Percentiles rank a stretch among this genome's conserved stretches.
Conservation (phyloP, 2,113 vertebrate genomes). For the Jaculus jaculus region DNA sequence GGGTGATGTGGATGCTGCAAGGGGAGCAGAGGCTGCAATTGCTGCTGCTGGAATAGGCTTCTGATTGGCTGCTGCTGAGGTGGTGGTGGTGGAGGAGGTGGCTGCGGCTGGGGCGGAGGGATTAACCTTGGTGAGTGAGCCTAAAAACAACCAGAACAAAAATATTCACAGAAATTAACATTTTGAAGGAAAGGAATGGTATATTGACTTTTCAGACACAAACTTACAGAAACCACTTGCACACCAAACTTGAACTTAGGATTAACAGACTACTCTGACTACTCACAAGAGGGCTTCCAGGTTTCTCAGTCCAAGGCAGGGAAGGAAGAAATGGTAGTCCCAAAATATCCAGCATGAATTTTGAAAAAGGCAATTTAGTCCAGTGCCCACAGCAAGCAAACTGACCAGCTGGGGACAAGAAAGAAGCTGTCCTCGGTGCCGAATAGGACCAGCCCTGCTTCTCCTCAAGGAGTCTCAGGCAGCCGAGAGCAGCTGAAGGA, state of each 20-base stretch:
- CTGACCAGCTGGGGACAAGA: too few relatives aligned
- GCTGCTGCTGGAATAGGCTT: conserved; percentile 92
- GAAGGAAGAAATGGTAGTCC: not conserved
- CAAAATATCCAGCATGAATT: not conserved
- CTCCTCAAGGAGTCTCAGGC: not conserved
- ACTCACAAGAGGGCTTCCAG: not conserved
- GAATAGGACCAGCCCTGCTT: too few relatives aligned
- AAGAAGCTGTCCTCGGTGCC: too few relatives aligned
- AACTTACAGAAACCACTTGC: not conserved
- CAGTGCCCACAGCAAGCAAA: not conserved
- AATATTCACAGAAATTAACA: conserved; percentile 46
- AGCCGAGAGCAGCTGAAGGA: rapidly evolving
- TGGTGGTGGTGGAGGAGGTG: conserved; percentile 63
- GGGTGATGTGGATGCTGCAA: conserved; percentile 92
- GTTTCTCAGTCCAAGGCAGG: not conserved
- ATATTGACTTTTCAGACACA: not conserved
- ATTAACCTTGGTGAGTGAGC: conserved; percentile 89
- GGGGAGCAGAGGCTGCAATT: conserved; percentile 92
- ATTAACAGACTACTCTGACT: not conserved
- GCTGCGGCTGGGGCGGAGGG: conserved; percentile 83
- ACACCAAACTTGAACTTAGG: not conserved
- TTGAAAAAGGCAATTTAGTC: not conserved
- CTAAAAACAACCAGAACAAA: conserved; percentile 82
- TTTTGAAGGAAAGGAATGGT: conserved; percentile 34
- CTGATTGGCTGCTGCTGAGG: conserved; percentile 86